Evolutionary conservation across 2,797 vertebrate genomes (phyloP).

Genomic region (Protonibea diacanthus): DNA sequence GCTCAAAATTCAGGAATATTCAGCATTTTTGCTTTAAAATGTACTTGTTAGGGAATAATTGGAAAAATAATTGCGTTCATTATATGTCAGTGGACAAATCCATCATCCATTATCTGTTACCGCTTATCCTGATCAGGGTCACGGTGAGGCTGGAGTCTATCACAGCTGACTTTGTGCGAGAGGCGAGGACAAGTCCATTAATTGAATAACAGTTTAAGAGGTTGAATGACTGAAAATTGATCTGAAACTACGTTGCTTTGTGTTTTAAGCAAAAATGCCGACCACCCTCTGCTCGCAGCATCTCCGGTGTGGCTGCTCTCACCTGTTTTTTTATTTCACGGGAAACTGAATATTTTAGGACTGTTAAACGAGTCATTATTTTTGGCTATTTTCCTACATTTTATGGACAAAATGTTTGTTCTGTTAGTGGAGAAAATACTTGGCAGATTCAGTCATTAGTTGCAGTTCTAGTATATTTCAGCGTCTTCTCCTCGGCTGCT

Average conservation of each 20-base stretch:
- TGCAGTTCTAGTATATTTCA: not conserved
- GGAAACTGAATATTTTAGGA: not conserved
- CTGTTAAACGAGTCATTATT: not conserved
- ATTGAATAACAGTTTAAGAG: too few relatives aligned
- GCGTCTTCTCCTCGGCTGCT: constrained; percentile 22
- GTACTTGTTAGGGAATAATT: too few relatives aligned
- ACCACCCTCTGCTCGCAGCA: too few relatives aligned
- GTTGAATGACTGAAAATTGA: too few relatives aligned
- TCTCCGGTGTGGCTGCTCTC: not conserved
- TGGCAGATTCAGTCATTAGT: not conserved
- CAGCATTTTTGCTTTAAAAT: not conserved
- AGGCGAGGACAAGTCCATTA: too few relatives aligned
- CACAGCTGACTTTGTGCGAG: too few relatives aligned
- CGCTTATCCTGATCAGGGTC: too few relatives aligned
- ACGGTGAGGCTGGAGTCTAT: too few relatives aligned
- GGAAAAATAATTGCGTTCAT: not conserved
- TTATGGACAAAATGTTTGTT: not conserved
- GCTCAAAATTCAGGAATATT: not conserved
- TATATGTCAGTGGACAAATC: not conserved
- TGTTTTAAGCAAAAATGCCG: too few relatives aligned
- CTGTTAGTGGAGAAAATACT: not conserved
- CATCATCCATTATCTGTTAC: not conserved
- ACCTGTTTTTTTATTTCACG: not conserved
- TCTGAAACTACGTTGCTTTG: too few relatives aligned
- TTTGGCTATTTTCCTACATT: not conserved